A percentile compares a stretch with the other conserved stretches of the same genome.
Evolutionary conservation across 2,797 vertebrate genomes (phyloP).

Genomic region (Oreochromis grahami): DNA sequence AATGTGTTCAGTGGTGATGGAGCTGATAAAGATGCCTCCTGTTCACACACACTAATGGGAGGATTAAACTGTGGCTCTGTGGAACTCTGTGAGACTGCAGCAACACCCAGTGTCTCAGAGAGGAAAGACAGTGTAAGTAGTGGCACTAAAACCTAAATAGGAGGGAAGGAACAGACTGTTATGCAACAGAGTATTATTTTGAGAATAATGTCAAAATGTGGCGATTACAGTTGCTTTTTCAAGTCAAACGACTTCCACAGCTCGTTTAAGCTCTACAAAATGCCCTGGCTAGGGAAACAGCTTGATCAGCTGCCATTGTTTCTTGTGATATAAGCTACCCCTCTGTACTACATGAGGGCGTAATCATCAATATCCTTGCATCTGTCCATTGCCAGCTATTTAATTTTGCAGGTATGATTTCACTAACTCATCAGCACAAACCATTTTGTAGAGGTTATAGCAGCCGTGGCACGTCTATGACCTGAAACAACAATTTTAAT

Average conservation of each 20-base stretch:
- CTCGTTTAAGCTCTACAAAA: background rate
- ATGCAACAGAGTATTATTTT: background rate
- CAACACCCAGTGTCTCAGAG: constrained; percentile 20
- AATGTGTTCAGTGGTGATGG: background rate
- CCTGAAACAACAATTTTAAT: background rate
- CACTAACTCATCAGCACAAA: background rate
- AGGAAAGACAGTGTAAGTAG: constrained; percentile 44
- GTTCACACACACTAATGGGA: background rate
- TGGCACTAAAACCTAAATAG: background rate
- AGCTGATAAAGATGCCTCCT: background rate
- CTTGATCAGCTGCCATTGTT: background rate
- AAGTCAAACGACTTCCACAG: background rate
- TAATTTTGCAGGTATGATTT: background rate
- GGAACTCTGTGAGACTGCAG: background rate
- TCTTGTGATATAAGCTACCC: background rate
- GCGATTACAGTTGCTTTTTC: background rate
- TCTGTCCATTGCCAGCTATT: background rate
- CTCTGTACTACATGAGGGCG: background rate
- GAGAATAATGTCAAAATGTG: background rate
- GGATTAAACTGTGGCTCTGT: background rate
- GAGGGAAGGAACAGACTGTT: background rate
- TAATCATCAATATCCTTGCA: background rate
- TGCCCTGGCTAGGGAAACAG: background rate
- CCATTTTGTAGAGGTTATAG: background rate
- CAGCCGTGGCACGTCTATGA: background rate